phyloP scores from a whole-genome alignment of 2,797 vertebrate genomes.

The Sebastes paucispinis region DNA sequence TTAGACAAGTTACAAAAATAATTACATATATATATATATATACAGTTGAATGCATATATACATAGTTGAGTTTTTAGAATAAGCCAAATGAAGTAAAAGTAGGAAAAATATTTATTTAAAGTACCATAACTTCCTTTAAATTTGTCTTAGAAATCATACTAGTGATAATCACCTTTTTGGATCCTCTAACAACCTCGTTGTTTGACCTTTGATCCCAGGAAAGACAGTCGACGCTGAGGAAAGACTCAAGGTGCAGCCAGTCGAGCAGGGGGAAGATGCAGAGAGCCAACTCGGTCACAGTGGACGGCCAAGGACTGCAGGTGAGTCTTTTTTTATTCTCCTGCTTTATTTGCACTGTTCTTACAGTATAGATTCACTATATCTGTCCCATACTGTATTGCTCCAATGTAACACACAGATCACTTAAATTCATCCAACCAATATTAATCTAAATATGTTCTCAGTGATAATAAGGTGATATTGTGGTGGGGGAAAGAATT shows the following conservation, averaged over 20 bases:
- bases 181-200: background rate
- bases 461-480: background rate
- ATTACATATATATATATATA: background rate
- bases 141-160: fast-evolving
- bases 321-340: constrained; percentile 55
- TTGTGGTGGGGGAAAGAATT: background rate
- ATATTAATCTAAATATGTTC: background rate
- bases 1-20: background rate
- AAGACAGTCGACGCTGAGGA: constrained; percentile 89
- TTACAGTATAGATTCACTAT: background rate
- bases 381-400: background rate
- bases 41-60: background rate
- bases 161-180: background rate
- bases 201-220: constrained; percentile 81
- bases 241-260: constrained; percentile 88
- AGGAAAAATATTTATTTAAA: background rate
- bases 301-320: constrained; percentile 95
- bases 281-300: constrained; percentile 91
- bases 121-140: background rate
- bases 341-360: background rate
- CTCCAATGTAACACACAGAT: background rate
- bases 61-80: background rate
- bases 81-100: background rate
- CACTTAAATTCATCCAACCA: background rate
- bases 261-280: constrained; percentile 90